Base-by-base conservation (phyloP, 2,113 vertebrate genomes). In the Noctilio leporinus region DNA sequence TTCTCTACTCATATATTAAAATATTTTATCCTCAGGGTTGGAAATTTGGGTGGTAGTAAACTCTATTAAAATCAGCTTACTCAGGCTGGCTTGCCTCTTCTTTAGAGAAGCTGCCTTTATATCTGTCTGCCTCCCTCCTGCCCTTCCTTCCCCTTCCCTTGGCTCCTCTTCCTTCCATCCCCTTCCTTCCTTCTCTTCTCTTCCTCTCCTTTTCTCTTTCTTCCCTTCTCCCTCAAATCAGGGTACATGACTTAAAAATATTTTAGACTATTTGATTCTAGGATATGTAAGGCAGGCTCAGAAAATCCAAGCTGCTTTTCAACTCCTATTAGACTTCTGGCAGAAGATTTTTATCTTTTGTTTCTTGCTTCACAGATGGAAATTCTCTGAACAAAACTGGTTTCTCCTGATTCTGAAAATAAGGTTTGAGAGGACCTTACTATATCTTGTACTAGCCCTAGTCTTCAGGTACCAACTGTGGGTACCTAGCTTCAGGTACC, bases 321-420 rank as follows among this genome's bases (percentile, higher is more conserved):
- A 82, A 93, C n/a, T 86, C 28, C 49, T 62, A 4, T 6, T 76
- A 81, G 30, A 47, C 45, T 75, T 95, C 28, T 45, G 77, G 38
- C 3, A 64, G 57, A 70, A 73, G 30, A 65, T 89, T 94, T 92
- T 53, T 51, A 38, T 53, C 20, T 53, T 59, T 86, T 62, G 65
- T 93, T 59, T 75, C 82, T 96, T 88, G 38, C 73, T 72, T 89
- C 6, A 19, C 59, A 65, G 45, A 67, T 55, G n/a, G 35, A 94
- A 49, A 75, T 86, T 93, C 28, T 10, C 12, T 51, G 19, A 53
- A 75, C 10, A 82, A 81, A 95, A 64, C 19, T 8, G 43, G 40
- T 67, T 83, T 82, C 20, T 82, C 45, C 86, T 53, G 28, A 38
- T 94, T 95, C 64, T 96, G 89, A 67, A 92, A 89, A 43, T 88